Conservation (phyloP, 2,113 vertebrate genomes). For the Rhea pennata region DNA sequence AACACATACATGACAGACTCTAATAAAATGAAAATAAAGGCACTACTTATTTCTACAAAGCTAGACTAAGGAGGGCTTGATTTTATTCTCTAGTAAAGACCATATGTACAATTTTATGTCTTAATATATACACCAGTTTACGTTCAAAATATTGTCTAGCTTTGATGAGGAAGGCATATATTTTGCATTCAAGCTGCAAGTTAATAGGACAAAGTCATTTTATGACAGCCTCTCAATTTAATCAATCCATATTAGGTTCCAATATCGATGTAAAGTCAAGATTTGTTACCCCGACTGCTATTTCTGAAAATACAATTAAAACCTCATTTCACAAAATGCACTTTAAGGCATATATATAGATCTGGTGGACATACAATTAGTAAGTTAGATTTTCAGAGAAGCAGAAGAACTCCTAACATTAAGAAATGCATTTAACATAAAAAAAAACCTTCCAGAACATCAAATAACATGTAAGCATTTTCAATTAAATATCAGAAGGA, state of each 20-base stretch:
- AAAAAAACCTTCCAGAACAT: background rate
- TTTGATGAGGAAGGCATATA: background rate
- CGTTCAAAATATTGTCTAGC: background rate
- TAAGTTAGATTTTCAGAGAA: background rate
- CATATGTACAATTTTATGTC: background rate
- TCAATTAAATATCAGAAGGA: background rate
- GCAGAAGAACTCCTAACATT: background rate
- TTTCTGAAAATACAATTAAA: slow-evolving; percentile 18
- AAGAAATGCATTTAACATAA: background rate
- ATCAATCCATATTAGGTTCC: slow-evolving; percentile 7
- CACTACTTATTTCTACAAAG: background rate
- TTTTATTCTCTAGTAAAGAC: slow-evolving; percentile 22
- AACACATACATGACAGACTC: background rate
- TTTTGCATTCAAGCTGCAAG: background rate
- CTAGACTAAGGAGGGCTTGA: background rate
- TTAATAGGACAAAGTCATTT: slow-evolving; percentile 30
- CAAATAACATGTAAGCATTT: background rate
- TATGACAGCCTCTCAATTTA: slow-evolving; percentile 7
- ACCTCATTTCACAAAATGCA: slow-evolving; percentile 17
- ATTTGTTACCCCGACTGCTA: background rate
- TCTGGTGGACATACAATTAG: background rate
- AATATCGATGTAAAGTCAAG: background rate
- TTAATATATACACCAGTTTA: background rate
- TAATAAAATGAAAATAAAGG: background rate
- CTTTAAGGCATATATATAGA: background rate